Evolutionary conservation across 2,797 vertebrate genomes (phyloP), one percentile per base, ranked within the genome.

Genomic region (Benthosema pterotum): DNA sequence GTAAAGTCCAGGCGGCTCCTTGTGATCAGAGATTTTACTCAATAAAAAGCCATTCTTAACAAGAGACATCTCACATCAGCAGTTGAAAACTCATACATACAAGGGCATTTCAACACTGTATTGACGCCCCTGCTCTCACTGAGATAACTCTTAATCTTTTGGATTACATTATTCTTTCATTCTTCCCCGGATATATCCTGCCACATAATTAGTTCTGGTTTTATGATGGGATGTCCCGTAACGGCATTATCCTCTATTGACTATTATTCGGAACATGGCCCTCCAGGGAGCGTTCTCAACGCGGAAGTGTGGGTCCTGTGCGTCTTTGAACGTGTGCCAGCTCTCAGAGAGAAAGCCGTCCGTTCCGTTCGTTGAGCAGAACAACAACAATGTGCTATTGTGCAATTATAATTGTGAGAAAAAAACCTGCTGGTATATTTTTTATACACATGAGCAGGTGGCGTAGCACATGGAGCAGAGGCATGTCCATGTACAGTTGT

Each of bases 351-450:
- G 53, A 65, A n/a, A 65, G 22, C 42, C 12, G 12, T 42, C 43
- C 14, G 46, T 53, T 5, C 22, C 14, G 46, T 46, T n/a, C n/a
- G n/a, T n/a, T n/a, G n/a, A n/a, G 28, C 50, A 56, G 32, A 58
- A 52, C 47, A 45, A 16, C 11, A 55, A 66, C 48, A 58, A 66
- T 66, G 48, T 66, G 18, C 56, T 51, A 58, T 66, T 66, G 55
- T 59, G n/a, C 48, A 52, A 28, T 48, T 2, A 67, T 54, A 11
- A 38, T 38, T 38, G 17, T 17, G 42, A 48, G 32, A 64, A n/a
- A n/a, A n/a, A n/a, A 42, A 32, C 42, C 17, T 18, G n/a, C 50
- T 18, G 42, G 46, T 47, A 38, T 8, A 1, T 47, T 45, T 47
- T 45, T 14, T 53, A 60, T 59, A 59, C 42, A 45, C 48, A 22